phyloP scores from a whole-genome alignment of 2,797 vertebrate species.

The Acomys russatus region DNA sequence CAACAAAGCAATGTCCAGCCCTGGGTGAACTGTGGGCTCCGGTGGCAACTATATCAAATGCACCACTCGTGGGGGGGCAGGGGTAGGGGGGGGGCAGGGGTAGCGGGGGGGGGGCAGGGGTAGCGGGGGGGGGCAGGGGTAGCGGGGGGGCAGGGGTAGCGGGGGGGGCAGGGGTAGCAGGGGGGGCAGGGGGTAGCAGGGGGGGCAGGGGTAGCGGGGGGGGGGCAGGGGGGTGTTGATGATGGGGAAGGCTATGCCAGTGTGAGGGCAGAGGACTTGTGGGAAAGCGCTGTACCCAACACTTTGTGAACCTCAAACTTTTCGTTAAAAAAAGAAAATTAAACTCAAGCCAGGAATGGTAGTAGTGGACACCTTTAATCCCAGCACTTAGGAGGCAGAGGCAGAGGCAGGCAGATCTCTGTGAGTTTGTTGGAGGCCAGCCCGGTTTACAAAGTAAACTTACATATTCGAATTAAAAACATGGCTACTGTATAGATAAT shows the following conservation, averaged over 20 bases:
- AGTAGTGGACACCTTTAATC: neutral
- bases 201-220: too few species aligned
- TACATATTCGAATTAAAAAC: neutral
- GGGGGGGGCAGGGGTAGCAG: too few species aligned
- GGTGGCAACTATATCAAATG: too few species aligned
- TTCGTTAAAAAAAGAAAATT: neutral
- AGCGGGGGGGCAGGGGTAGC: too few species aligned
- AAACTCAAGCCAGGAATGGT: neutral
- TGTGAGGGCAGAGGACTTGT: neutral
- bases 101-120: too few species aligned
- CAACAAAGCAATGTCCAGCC: neutral
- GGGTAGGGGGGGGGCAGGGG: too few species aligned
- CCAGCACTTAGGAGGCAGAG: neutral
- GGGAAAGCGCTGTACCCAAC: neutral
- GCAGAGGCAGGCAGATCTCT: neutral
- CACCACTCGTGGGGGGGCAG: too few species aligned
- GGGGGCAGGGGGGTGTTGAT: neutral
- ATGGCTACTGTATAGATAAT: neutral
- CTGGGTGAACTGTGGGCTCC: neutral
- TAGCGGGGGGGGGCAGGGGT: too few species aligned
- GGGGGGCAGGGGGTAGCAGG: too few species aligned
- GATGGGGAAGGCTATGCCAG: too few species aligned
- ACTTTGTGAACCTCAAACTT: neutral
- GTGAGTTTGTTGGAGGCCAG: neutral
- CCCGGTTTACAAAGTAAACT: neutral